phyloP scores from a whole-genome alignment of 2,797 vertebrate species.

The Poeciliopsis gracilis region DNA sequence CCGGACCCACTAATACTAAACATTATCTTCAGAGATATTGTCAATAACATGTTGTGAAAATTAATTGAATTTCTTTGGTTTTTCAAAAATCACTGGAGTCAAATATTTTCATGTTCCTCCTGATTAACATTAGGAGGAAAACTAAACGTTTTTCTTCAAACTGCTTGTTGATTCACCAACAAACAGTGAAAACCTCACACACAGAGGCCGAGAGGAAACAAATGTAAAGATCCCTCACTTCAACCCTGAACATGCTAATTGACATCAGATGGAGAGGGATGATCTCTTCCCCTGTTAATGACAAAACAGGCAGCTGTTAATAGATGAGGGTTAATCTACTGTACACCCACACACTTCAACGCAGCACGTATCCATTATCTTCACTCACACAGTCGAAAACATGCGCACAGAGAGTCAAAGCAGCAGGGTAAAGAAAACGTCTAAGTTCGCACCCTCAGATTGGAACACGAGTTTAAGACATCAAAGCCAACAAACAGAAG shows the following conservation, averaged over 20 bases:
- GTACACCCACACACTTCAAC: constrained; percentile 33
- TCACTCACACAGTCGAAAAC: constrained; percentile 11
- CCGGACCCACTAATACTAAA: background rate
- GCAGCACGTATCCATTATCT: constrained; percentile 43
- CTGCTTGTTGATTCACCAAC: background rate
- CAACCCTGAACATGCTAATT: constrained; percentile 22
- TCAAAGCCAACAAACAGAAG: constrained; percentile 53
- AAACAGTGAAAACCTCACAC: background rate
- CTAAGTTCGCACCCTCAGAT: constrained; percentile 46
- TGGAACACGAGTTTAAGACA: constrained; percentile 49
- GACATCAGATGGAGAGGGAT: constrained; percentile 16
- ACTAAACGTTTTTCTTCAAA: background rate
- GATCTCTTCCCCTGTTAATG: constrained; percentile 34
- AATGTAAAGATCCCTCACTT: background rate
- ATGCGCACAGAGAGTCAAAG: constrained; percentile 9
- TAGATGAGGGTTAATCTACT: constrained; percentile 50
- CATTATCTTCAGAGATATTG: background rate
- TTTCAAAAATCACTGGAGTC: background rate
- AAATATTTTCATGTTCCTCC: background rate
- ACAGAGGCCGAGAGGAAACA: background rate
- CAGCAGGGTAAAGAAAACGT: constrained; percentile 16
- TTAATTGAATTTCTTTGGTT: background rate
- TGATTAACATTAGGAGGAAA: background rate
- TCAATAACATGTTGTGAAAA: background rate
- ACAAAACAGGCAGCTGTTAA: constrained; percentile 50